Evolutionary conservation across 2,797 vertebrate genomes (phyloP).

Genomic region (Monodelphis domestica): DNA sequence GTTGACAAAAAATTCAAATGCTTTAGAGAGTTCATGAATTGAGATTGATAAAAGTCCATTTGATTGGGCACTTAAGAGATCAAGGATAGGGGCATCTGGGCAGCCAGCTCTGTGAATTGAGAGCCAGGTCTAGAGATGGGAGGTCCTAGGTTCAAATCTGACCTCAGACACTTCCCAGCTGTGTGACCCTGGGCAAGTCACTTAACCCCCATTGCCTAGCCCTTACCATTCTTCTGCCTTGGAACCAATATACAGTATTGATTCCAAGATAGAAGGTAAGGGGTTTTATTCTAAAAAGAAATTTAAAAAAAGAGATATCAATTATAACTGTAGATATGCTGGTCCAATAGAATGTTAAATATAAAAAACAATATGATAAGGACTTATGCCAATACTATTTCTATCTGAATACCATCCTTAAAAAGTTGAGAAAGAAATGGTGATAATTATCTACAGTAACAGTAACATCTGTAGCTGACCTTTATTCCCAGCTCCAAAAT

Average conservation of each 20-base stretch:
- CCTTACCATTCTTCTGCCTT: too few species aligned
- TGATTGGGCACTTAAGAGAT: background rate
- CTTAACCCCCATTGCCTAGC: too few species aligned
- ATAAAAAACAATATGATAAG: background rate
- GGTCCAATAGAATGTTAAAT: background rate
- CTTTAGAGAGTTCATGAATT: background rate
- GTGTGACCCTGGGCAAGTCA: too few species aligned
- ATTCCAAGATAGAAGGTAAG: too few species aligned
- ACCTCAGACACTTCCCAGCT: too few species aligned
- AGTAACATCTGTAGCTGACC: background rate
- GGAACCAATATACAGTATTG: too few species aligned
- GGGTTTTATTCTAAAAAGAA: too few species aligned
- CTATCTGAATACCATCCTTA: background rate
- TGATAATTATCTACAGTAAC: background rate
- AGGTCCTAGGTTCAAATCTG: too few species aligned
- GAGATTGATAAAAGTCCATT: background rate
- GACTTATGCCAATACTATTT: background rate
- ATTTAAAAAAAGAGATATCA: too few species aligned
- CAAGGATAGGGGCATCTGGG: too few species aligned
- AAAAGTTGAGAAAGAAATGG: background rate
- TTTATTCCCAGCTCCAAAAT: background rate
- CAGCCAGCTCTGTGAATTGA: too few species aligned
- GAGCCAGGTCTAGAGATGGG: too few species aligned
- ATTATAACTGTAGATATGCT: background rate
- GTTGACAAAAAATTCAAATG: background rate